These are phyloP conservation scores for Gadus macrocephalus DNA, from an alignment of 2,113 vertebrate genomes.

Conservation along the genomic window DNA sequence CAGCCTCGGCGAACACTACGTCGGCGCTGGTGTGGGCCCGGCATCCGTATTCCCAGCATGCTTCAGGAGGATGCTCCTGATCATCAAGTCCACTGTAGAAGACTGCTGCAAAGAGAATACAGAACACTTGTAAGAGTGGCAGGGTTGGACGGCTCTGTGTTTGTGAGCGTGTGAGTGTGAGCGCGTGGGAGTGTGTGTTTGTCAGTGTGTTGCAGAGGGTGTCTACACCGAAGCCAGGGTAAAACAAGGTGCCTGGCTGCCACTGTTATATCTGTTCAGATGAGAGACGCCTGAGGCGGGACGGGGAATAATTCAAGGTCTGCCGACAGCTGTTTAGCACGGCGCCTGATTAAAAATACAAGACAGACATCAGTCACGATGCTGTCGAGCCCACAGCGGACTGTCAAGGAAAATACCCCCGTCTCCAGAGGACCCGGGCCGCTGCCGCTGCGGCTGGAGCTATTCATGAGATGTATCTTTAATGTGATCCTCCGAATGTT, in stretches of 20 bases:
- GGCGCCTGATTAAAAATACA: slow-evolving; percentile 73
- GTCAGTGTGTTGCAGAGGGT: not conserved
- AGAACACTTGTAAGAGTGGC: not conserved
- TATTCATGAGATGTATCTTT: too few species aligned
- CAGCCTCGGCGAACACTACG: slow-evolving; percentile 83
- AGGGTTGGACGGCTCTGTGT: too few species aligned
- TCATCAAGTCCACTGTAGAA: slow-evolving; percentile 96
- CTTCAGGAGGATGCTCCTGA: slow-evolving; percentile 93
- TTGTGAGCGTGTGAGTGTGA: too few species aligned
- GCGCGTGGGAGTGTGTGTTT: too few species aligned
- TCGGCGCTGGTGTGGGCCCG: slow-evolving; percentile 90
- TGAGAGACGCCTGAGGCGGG: slow-evolving; percentile 63
- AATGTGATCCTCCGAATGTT: too few species aligned
- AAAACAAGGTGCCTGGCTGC: too few species aligned
- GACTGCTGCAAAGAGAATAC: slow-evolving; percentile 78
- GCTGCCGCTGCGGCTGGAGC: not conserved
- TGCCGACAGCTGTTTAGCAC: slow-evolving; percentile 67
- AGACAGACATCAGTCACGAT: slow-evolving; percentile 52
- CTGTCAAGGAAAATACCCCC: slow-evolving; percentile 50
- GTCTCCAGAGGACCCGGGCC: slow-evolving; percentile 21
- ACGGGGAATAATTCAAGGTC: slow-evolving; percentile 66
- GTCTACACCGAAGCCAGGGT: too few species aligned
- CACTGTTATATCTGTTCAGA: slow-evolving; percentile 54
- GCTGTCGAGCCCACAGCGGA: slow-evolving; percentile 44
- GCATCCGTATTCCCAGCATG: slow-evolving; percentile 93